Evolutionary conservation across 2,113 vertebrate genomes (phyloP).

Genomic region (Xenopus borealis): DNA sequence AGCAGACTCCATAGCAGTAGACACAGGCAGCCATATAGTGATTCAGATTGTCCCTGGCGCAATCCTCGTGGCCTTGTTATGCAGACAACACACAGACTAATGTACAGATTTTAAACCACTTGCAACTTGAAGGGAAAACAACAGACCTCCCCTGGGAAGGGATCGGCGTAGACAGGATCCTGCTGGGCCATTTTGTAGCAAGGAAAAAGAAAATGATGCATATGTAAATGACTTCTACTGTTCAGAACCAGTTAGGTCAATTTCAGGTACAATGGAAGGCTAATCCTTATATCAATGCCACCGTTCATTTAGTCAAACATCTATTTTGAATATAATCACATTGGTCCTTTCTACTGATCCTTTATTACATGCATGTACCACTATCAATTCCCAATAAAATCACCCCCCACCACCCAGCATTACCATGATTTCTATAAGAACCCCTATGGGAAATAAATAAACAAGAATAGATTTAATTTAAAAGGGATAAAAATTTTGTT

Average conservation of each 20-base stretch:
- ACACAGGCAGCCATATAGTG: background rate
- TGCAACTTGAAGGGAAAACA: background rate
- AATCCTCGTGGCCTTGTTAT: background rate
- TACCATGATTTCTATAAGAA: too few relatives aligned
- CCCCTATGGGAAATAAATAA: too few relatives aligned
- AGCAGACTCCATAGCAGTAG: too few relatives aligned
- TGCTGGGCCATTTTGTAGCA: constrained; percentile 6
- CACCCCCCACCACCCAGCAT: too few relatives aligned
- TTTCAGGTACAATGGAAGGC: constrained; percentile 14
- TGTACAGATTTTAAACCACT: constrained; percentile 10
- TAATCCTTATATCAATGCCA: constrained; percentile 13
- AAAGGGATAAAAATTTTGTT: too few relatives aligned
- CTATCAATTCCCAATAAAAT: too few relatives aligned
- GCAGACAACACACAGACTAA: background rate
- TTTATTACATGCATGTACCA: too few relatives aligned
- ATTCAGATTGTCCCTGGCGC: constrained; percentile 1
- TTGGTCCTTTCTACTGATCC: too few relatives aligned
- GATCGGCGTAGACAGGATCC: background rate
- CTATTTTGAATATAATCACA: too few relatives aligned
- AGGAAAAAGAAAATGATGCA: background rate
- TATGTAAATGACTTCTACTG: constrained; percentile 27
- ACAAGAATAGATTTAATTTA: too few relatives aligned
- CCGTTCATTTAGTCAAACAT: background rate
- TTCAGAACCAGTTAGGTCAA: constrained; percentile 21
- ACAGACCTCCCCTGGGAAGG: constrained; percentile 7